Base-by-base conservation (phyloP, 1,140 invertebrate species). In the Euborellia annulipes region DNA sequence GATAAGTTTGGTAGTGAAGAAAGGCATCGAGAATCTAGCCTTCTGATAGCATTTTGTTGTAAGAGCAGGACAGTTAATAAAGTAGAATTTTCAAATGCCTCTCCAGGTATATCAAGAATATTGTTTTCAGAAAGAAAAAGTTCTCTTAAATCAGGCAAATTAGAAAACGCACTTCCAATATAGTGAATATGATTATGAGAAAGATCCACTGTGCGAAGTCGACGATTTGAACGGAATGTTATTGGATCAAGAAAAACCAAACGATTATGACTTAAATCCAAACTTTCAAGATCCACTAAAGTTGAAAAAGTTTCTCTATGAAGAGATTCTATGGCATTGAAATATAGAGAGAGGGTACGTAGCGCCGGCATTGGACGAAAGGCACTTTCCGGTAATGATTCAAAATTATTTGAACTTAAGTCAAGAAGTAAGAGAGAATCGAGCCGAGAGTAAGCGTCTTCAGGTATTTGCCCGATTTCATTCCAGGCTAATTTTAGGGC, bases 101-200 rank as follows among this genome's bases (percentile, higher is more conserved):
- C 78, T 3, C 76, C 72, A 0, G 81, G 76, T 50, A 93, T 72
- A 61, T 88, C 83, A 1, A 89, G 61, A 39, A 93, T 83, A 59
- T 91, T 91, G 58, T 93, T 93, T 59, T 90, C 84, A 1, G 83
- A 81, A n/a, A 92, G 64, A 59, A 89, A 88, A 17, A 92, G 65
- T 56, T 85, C 82, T 30, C 78, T 71, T 2, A 93, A 62, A 46
- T 86, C 76, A 0, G 75, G 75, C 39, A 92, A 62, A 55, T 78
- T 76, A 13, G 78, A 72, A 59, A 93, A 92, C 1, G 89, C 72
- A 0, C 83, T 83, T 22, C 73, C 72, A 2, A 91, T 79, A 46
- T 80, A 75, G 59, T 91, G 86, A 13, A 92, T 70, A 56, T 92
- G 86, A 65, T 92, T 92, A 57, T 87, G 78, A 55, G 83, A 87